Base-by-base conservation (phyloP, 2,113 vertebrate genomes). In the Strix aluco region DNA sequence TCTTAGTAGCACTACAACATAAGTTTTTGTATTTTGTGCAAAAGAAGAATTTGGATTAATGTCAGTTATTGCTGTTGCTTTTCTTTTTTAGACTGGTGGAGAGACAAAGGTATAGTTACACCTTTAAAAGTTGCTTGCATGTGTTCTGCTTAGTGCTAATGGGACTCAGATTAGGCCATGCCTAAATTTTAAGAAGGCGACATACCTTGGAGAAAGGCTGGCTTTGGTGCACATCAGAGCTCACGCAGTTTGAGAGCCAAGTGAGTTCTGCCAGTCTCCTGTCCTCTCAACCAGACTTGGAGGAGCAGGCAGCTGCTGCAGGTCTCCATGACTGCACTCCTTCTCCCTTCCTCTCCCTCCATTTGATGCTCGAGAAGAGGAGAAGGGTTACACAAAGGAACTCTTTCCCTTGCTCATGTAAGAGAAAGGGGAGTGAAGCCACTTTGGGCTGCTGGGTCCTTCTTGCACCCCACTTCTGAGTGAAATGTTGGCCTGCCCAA, bases 1-100 rank as follows among this genome's bases (percentile, higher is more conserved):
- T 87, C 74, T 78, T 71, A 49, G 51, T 13, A 84, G 32, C 29
- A 72, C 2, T 27, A 23, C 29, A 81, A 54, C 9, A 62, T 77
- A 80, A 72, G 51, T 40, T 26, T 88, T 77, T 93, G 11, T 92
- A 59, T 85, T 85, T 91, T 74, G 25, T 73, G 38, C 57, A 86
- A n/a, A 54, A 67, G 44, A 86, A 74, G 11, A 82, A 71, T 61
- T 88, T 91, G 58, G 40, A 80, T 94, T 94, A 95, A 61, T 90
- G 52, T 79, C 75, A 80, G 8, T 80, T 88, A 83, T 23, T 82
- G 34, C 32, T 61, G 4, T 88, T 78, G 40, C 23, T 89, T 95
- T 93, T 82, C 11, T 55, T 63, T 66, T 90, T 88, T 26, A 87
- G 77, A 54, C 42, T 46, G 42, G 11, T 58, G 7, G 23, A 88